Evolutionary conservation across 2,888 invertebrate genomes (phyloP).

Genomic region (Candidula unifasciata): DNA sequence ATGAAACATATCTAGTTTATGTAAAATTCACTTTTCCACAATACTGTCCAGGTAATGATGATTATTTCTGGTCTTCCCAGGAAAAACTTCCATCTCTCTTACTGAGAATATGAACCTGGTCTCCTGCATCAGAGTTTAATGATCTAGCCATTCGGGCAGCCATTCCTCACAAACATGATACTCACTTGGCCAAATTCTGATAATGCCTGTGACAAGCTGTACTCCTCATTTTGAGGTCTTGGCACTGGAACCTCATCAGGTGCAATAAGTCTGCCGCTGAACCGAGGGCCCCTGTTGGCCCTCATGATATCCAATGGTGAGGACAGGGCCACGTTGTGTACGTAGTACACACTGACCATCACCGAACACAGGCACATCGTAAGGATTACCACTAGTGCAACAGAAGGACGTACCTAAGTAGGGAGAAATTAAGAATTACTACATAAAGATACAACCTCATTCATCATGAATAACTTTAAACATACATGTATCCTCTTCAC

Average conservation of each 20-base stretch:
- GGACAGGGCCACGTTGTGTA: slow-evolving; percentile 31
- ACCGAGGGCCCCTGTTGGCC: slow-evolving; percentile 25
- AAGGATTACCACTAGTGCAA: slow-evolving; percentile 42
- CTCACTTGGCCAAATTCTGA: not conserved
- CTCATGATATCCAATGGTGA: slow-evolving; percentile 41
- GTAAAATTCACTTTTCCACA: too few relatives aligned
- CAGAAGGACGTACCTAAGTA: slow-evolving; percentile 32
- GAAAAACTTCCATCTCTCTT: too few relatives aligned
- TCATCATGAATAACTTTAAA: too few relatives aligned
- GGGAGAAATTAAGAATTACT: too few relatives aligned
- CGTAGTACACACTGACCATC: slow-evolving; percentile 42
- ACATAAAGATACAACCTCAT: too few relatives aligned
- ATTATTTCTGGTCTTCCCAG: too few relatives aligned
- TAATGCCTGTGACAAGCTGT: not conserved
- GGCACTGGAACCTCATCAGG: not conserved
- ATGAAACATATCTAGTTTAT: too few relatives aligned
- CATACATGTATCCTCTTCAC: too few relatives aligned
- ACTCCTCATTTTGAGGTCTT: not conserved
- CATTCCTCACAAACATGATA: not conserved
- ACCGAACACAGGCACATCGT: slow-evolving; percentile 46
- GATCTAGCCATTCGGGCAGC: too few relatives aligned
- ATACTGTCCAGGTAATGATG: too few relatives aligned
- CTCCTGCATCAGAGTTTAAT: too few relatives aligned
- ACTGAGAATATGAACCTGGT: too few relatives aligned
- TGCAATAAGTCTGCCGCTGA: slow-evolving; percentile 17